These are phyloP conservation scores for Larimichthys polyactis DNA, from an alignment of 2,113 vertebrate species.

Conservation along the genomic window DNA sequence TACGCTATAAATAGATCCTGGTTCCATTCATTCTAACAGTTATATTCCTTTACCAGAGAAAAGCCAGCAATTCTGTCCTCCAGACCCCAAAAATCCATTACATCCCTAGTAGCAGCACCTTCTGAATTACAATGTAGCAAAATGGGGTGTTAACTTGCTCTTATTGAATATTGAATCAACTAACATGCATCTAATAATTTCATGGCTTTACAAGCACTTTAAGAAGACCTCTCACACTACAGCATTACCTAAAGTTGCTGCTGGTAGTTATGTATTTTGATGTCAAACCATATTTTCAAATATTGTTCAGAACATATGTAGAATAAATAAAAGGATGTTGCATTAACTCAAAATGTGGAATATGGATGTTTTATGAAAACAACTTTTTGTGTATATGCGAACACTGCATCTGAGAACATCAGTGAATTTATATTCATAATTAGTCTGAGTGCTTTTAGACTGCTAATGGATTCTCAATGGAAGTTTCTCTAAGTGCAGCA, in stretches of 20 bases:
- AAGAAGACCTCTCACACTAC: not conserved
- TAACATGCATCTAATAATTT: not conserved
- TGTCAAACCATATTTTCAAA: not conserved
- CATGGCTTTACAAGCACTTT: not conserved
- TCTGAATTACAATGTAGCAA: not conserved
- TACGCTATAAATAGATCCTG: too few species aligned
- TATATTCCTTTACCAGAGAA: too few species aligned
- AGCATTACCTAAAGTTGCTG: not conserved
- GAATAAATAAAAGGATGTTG: not conserved
- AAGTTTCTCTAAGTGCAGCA: slow-evolving; percentile 76
- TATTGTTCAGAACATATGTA: too few species aligned
- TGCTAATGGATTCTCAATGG: slow-evolving; percentile 76
- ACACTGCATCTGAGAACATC: slow-evolving; percentile 51
- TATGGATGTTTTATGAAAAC: slow-evolving; percentile 44
- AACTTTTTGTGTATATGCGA: slow-evolving; percentile 43
- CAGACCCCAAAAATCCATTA: not conserved
- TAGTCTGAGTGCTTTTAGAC: slow-evolving; percentile 74
- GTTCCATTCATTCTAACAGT: too few species aligned
- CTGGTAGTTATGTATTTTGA: not conserved
- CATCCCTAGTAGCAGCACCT: not conserved
- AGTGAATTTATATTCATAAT: slow-evolving; percentile 73
- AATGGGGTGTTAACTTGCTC: too few species aligned
- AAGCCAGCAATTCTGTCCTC: not conserved
- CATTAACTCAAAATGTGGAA: slow-evolving; percentile 24
- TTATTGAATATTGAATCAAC: not conserved